phyloP scores from a whole-genome alignment of 2,113 vertebrate genomes.

The Hepsetus odoe region DNA sequence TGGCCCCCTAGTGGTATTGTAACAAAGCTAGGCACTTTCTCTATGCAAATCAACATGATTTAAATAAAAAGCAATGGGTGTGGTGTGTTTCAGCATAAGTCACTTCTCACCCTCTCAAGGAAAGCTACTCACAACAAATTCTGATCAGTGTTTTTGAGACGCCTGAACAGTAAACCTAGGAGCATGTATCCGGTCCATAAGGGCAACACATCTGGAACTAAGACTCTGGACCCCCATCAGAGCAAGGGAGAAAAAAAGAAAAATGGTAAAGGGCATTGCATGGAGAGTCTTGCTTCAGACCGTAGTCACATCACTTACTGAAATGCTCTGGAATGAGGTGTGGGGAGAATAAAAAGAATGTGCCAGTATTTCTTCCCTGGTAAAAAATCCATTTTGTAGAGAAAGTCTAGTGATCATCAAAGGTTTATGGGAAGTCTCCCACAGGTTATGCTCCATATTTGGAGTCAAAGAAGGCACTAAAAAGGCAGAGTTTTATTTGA shows the following conservation, averaged over 20 bases:
- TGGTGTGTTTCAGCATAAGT: background rate
- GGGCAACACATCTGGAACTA: constrained; percentile 27
- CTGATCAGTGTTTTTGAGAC: background rate
- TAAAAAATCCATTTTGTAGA: constrained; percentile 33
- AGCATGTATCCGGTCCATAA: constrained; percentile 43
- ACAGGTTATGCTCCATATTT: constrained; percentile 55
- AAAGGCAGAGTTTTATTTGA: constrained; percentile 17
- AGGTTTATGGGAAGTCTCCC: constrained; percentile 55
- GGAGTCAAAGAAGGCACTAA: constrained; percentile 35
- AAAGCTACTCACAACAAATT: constrained; percentile 10
- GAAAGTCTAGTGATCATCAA: constrained; percentile 31
- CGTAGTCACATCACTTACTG: constrained; percentile 62
- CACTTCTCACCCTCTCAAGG: constrained; percentile 52
- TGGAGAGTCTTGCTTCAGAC: constrained; percentile 8
- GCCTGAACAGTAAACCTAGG: constrained; percentile 3
- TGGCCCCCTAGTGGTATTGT: constrained; percentile 14
- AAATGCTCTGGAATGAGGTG: constrained; percentile 67
- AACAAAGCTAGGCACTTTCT: background rate
- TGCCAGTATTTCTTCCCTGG: constrained; percentile 48
- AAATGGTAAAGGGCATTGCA: constrained; percentile 26
- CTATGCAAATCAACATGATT: background rate
- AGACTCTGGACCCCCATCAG: constrained; percentile 25
- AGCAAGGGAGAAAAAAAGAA: constrained; percentile 29
- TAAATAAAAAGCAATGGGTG: no score
- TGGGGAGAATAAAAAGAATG: constrained; percentile 60